phyloP scores from a whole-genome alignment of 2,888 invertebrate species.

The Lamellibrachia columna region DNA sequence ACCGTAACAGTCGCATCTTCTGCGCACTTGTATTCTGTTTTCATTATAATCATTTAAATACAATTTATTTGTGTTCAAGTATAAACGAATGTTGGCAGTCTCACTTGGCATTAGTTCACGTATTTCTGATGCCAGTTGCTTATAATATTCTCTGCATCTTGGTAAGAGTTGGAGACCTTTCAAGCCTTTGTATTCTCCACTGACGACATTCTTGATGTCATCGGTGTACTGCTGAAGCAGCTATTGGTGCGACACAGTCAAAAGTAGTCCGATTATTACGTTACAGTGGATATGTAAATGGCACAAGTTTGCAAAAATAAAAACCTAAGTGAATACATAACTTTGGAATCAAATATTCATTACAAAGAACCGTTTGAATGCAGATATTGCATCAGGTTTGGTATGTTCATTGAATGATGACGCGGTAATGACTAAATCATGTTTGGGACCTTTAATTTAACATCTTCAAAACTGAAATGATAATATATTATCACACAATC shows the following conservation, averaged over 20 bases:
- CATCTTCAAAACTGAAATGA: too few relatives aligned
- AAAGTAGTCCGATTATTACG: neutral
- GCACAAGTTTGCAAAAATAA: neutral
- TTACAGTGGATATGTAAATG: neutral
- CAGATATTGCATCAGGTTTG: too few relatives aligned
- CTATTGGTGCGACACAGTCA: neutral
- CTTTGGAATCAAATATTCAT: too few relatives aligned
- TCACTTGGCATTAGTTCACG: neutral
- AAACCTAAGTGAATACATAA: too few relatives aligned
- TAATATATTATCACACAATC: neutral
- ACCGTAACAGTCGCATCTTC: too few relatives aligned
- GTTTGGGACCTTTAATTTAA: too few relatives aligned
- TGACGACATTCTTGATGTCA: slow-evolving; percentile 7
- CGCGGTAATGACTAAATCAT: too few relatives aligned
- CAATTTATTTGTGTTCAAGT: neutral
- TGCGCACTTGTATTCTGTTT: too few relatives aligned
- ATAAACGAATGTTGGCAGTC: neutral
- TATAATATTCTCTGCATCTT: neutral
- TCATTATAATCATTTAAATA: neutral
- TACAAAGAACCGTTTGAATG: too few relatives aligned
- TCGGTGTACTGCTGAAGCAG: neutral
- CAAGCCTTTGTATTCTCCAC: neutral
- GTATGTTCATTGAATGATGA: too few relatives aligned
- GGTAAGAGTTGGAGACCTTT: neutral
- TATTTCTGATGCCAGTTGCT: neutral